Conservation (phyloP, 2,113 vertebrate genomes). For the Lichenostomus cassidix region DNA sequence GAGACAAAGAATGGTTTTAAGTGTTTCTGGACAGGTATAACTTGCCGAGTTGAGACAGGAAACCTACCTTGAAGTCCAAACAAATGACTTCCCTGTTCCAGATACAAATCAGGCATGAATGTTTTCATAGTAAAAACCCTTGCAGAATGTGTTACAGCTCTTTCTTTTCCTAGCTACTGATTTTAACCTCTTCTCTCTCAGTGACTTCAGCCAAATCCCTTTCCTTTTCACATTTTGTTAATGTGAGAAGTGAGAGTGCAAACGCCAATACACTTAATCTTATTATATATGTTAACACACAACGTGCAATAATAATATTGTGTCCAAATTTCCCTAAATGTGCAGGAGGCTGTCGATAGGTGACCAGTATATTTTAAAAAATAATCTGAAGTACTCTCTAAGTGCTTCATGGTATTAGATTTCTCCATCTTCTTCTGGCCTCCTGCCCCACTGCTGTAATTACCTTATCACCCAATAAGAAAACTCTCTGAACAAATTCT, state of each 20-base stretch:
- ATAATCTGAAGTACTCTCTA: background rate
- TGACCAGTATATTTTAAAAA: background rate
- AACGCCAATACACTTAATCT: background rate
- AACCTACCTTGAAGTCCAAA: conserved; percentile 37
- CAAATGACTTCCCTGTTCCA: conserved; percentile 26
- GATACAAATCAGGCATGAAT: conserved; percentile 10
- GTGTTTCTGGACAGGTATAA: conserved; percentile 26
- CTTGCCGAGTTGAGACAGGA: conserved; percentile 21
- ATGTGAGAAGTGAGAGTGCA: background rate
- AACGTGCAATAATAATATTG: background rate
- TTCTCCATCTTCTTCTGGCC: conserved; percentile 5
- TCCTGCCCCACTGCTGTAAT: background rate
- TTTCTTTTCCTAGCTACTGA: background rate
- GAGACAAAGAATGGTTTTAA: background rate
- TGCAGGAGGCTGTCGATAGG: background rate
- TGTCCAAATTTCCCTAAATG: background rate
- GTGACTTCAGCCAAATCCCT: background rate
- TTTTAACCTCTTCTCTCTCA: conserved; percentile 37
- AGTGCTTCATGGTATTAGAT: background rate
- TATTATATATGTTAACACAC: background rate
- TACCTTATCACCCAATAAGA: conserved; percentile 16
- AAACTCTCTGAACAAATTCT: conserved; percentile 42
- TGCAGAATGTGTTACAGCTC: background rate
- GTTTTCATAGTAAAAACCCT: background rate
- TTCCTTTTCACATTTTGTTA: background rate